Percentiles rank a stretch among this genome's conserved stretches.
Evolutionary conservation across 1,140 invertebrate species (phyloP).

Genomic region (Coboldia fuscipes): DNA sequence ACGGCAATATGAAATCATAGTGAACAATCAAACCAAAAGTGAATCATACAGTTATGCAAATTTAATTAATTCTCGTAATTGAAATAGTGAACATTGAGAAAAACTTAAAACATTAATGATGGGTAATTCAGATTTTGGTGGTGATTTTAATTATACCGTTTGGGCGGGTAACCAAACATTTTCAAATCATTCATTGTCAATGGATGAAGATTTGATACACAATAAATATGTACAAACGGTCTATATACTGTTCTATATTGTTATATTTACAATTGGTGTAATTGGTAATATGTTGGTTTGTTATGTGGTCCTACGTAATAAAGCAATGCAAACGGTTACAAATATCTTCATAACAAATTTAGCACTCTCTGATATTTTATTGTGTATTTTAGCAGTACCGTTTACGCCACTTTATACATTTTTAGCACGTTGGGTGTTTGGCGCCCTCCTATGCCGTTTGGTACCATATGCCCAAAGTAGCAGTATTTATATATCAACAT

Average conservation of each 20-base stretch:
- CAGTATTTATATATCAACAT: constrained; percentile 88
- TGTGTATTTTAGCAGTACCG: constrained; percentile 85
- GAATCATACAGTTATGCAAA: no score
- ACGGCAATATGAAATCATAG: no score
- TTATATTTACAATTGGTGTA: constrained; percentile 73
- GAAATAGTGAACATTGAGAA: no score
- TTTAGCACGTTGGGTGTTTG: constrained; percentile 77
- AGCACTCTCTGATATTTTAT: constrained; percentile 81
- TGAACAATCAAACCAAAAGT: no score
- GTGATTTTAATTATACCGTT: no score
- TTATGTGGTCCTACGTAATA: constrained; percentile 76
- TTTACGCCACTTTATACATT: constrained; percentile 87
- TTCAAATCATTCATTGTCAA: no score
- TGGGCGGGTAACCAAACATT: no score
- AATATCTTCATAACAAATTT: constrained; percentile 95
- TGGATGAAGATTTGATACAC: constrained; percentile 41
- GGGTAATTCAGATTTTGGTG: no score
- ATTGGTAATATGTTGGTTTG: constrained; percentile 86
- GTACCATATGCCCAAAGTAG: constrained; percentile 83
- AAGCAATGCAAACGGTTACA: constrained; percentile 93
- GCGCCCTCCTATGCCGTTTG: constrained; percentile 65
- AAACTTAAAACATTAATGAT: no score
- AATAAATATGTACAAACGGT: constrained; percentile 45
- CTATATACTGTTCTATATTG: constrained; percentile 64
- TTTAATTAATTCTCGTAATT: no score